phyloP scores from a whole-genome alignment of 2,888 invertebrate species.

The Brenthis ino region DNA sequence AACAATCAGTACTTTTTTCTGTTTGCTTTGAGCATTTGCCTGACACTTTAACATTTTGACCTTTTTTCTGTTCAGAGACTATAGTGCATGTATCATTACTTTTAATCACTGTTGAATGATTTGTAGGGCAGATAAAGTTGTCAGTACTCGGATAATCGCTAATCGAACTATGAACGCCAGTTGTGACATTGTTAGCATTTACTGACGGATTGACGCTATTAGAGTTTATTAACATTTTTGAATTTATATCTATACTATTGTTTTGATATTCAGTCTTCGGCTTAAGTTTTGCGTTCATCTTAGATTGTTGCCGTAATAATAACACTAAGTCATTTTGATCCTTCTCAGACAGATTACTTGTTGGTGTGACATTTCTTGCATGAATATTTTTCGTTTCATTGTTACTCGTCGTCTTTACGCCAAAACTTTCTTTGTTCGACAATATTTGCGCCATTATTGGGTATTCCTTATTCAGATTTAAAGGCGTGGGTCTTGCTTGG shows the following conservation, averaged over 20 bases:
- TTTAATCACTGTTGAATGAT: constrained; percentile 20
- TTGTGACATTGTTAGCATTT: constrained; percentile 8
- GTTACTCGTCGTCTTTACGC: neutral
- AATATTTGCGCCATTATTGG: constrained; percentile 38
- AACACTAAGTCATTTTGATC: constrained; percentile 61
- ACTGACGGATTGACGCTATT: neutral
- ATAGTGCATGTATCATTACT: constrained; percentile 10
- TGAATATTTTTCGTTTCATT: constrained; percentile 19
- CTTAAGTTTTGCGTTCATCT: constrained; percentile 44
- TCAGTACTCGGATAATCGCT: neutral
- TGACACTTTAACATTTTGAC: constrained; percentile 28
- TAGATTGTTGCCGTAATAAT: constrained; percentile 59
- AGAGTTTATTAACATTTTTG: neutral
- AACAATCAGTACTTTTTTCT: constrained; percentile 11
- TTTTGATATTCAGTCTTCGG: constrained; percentile 27
- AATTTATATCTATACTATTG: constrained; percentile 6
- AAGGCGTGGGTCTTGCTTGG: neutral
- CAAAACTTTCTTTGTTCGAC: constrained; percentile 15
- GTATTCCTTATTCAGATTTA: constrained; percentile 26
- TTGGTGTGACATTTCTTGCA: constrained; percentile 9
- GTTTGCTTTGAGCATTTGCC: constrained; percentile 24
- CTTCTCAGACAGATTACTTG: constrained; percentile 50
- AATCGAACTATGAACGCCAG: neutral
- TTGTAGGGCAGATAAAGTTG: neutral
- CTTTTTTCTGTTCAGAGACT: constrained; percentile 26